These are phyloP conservation scores for Crotalus viridis DNA, from an alignment of 2,113 vertebrate species.

Conservation along the genomic window DNA sequence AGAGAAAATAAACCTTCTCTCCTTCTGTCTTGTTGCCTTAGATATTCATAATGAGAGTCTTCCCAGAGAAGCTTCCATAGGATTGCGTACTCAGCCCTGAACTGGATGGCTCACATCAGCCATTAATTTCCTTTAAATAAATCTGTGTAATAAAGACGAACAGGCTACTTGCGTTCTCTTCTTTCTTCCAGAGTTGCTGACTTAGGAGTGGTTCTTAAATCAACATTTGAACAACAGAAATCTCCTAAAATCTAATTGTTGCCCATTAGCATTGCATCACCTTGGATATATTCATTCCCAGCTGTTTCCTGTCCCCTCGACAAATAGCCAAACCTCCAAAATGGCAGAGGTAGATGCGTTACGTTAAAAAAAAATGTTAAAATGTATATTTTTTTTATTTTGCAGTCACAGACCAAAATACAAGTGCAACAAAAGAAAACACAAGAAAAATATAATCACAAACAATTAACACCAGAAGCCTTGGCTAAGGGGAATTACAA, in stretches of 20 bases:
- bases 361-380: background rate
- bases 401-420: too few relatives aligned
- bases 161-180: background rate
- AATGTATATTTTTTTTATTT: too few relatives aligned
- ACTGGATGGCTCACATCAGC: background rate
- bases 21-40: background rate
- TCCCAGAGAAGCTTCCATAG: background rate
- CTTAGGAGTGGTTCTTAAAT: conserved; percentile 22
- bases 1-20: background rate
- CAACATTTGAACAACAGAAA: conserved; percentile 16
- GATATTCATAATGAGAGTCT: background rate
- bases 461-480: too few relatives aligned
- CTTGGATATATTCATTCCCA: rapidly evolving
- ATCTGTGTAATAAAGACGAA: background rate
- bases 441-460: too few relatives aligned
- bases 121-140: background rate
- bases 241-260: conserved; percentile 20
- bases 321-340: conserved; percentile 5
- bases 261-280: background rate
- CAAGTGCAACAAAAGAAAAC: too few relatives aligned
- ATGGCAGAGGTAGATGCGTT: conserved; percentile 1
- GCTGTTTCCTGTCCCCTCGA: conserved; percentile 2
- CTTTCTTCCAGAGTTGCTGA: conserved; percentile 11
- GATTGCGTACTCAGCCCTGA: background rate
- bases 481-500: too few relatives aligned